These are phyloP conservation scores for Pseudococcus jackbeardsleyi DNA, from an alignment of 2,888 invertebrate species.

Conservation along the genomic window DNA sequence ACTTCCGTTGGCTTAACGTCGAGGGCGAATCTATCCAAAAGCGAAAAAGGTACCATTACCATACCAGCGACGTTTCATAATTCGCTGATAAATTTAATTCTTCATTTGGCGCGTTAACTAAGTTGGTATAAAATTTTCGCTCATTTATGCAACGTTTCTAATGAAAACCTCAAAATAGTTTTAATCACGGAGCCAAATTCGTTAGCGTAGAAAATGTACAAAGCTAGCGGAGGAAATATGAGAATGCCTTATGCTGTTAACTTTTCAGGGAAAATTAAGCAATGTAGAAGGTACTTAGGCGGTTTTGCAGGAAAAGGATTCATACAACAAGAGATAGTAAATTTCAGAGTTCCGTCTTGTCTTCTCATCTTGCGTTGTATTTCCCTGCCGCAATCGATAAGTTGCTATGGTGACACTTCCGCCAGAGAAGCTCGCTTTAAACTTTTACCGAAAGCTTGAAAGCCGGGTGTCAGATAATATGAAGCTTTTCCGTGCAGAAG, in stretches of 20 bases:
- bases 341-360: slow-evolving; percentile 65
- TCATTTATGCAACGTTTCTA: slow-evolving; percentile 25
- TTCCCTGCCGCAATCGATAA: slow-evolving; percentile 66
- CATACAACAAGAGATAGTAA: slow-evolving; percentile 65
- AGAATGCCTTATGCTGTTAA: slow-evolving; percentile 62
- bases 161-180: slow-evolving; percentile 53
- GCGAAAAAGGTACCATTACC: neutral
- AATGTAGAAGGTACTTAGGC: slow-evolving; percentile 65
- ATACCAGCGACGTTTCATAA: neutral
- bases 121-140: neutral
- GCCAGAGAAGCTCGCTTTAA: slow-evolving; percentile 65
- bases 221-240: slow-evolving; percentile 58
- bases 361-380: slow-evolving; percentile 65
- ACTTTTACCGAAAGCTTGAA: slow-evolving; percentile 63
- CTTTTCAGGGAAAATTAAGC: slow-evolving; percentile 65
- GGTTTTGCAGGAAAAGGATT: slow-evolving; percentile 65
- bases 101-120: neutral
- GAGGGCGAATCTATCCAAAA: neutral
- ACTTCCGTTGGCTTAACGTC: neutral
- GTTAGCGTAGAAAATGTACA: slow-evolving; percentile 55
- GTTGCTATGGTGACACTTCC: slow-evolving; percentile 67
- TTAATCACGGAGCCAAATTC: slow-evolving; percentile 56
- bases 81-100: slow-evolving; percentile 14
- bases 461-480: slow-evolving; percentile 65
- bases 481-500: slow-evolving; percentile 64